Conservation (phyloP, 2,888 invertebrate species). For the Volucella bombylans region DNA sequence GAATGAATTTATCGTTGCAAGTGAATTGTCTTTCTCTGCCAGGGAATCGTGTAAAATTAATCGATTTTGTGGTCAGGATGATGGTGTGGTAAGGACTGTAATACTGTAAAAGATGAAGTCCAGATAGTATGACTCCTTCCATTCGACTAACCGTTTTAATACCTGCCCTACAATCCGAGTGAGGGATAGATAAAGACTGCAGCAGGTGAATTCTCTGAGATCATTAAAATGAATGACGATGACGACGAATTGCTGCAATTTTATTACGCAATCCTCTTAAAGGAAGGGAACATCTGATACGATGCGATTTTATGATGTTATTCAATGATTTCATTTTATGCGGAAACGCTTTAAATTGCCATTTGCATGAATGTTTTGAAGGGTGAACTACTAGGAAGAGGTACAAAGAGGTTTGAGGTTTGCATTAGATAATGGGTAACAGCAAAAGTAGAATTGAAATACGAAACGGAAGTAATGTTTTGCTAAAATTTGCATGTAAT, state of each 20-base stretch:
- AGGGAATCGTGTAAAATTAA: constrained; percentile 11
- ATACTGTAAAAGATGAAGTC: too few relatives aligned
- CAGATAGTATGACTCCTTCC: background rate
- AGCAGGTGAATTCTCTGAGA: background rate
- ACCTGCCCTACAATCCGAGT: background rate
- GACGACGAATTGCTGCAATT: background rate
- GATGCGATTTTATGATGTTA: background rate
- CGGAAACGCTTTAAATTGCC: background rate
- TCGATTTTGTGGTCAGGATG: constrained; percentile 1
- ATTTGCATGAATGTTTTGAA: background rate
- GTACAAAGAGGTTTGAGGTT: too few relatives aligned
- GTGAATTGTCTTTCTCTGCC: background rate
- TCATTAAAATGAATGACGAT: constrained; percentile 20
- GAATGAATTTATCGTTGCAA: background rate
- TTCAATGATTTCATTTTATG: background rate
- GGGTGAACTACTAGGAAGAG: background rate
- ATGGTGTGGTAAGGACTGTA: too few relatives aligned
- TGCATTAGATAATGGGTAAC: too few relatives aligned
- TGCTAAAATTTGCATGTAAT: too few relatives aligned
- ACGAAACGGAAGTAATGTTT: too few relatives aligned
- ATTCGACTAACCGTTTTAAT: background rate
- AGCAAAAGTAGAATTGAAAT: too few relatives aligned
- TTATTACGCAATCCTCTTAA: constrained; percentile 6
- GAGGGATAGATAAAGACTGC: background rate
- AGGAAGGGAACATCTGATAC: background rate